These are phyloP conservation scores for Mormyrus proboscirostris DNA, from an alignment of 2,797 vertebrate species.

Conservation along the genomic window DNA sequence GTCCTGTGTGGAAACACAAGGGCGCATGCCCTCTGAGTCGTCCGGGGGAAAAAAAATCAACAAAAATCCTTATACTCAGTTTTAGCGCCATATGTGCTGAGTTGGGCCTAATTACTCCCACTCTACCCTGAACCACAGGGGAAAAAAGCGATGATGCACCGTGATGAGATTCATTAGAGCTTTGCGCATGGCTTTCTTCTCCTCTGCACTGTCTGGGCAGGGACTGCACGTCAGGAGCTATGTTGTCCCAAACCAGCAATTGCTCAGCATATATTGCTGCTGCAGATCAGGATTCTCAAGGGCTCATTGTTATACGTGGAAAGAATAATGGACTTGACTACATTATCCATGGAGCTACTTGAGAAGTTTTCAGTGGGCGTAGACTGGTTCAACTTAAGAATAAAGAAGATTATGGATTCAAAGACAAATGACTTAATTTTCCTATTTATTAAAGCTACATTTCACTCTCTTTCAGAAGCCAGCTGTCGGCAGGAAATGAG, in stretches of 20 bases:
- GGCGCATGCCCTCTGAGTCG: neutral
- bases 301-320: neutral
- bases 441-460: conserved; percentile 24
- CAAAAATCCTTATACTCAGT: neutral
- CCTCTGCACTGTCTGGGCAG: neutral
- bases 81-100: neutral
- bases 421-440: conserved; percentile 19
- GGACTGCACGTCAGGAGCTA: conserved; percentile 31
- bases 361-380: neutral
- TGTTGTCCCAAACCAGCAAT: neutral
- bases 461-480: conserved; percentile 49
- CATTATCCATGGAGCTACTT: neutral
- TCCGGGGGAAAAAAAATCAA: neutral
- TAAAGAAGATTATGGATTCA: neutral
- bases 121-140: conserved; percentile 21
- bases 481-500: conserved; percentile 54
- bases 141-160: conserved; percentile 36
- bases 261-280: neutral
- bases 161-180: conserved; percentile 51
- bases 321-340: neutral
- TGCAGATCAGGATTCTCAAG: conserved; percentile 1
- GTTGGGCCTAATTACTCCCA: neutral
- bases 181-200: conserved; percentile 18
- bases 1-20: neutral
- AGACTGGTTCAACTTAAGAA: neutral